Percentiles rank a stretch among this genome's conserved stretches.
phyloP scores from a whole-genome alignment of 2,888 invertebrate genomes.

The Oxyscelio sp. region DNA sequence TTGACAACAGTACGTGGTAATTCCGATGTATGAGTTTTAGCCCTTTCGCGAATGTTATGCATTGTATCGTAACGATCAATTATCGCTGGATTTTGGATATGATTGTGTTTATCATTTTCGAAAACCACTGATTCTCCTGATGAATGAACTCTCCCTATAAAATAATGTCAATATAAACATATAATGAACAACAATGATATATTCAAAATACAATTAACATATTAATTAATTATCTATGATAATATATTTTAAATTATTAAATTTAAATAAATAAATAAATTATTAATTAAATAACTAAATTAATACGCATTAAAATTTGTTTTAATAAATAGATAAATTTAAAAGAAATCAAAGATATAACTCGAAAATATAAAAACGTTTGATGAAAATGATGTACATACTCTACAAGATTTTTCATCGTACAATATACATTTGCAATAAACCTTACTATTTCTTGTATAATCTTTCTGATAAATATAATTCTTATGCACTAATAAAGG shows the following conservation, averaged over 20 bases:
- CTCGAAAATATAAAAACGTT: no score
- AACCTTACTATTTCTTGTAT: slow-evolving; percentile 8
- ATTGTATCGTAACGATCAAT: not conserved
- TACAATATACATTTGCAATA: slow-evolving; percentile 20
- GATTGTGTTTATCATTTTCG: slow-evolving; percentile 3
- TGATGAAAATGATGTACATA: no score
- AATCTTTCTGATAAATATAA: slow-evolving; percentile 16
- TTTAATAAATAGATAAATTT: no score
- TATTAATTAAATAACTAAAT: not conserved
- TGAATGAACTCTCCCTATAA: slow-evolving; percentile 4
- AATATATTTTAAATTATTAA: not conserved
- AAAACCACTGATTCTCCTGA: not conserved
- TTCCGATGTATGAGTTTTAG: slow-evolving; percentile 2
- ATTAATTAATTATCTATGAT: not conserved
- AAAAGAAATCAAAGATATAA: no score
- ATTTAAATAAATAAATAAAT: not conserved
- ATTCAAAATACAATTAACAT: slow-evolving; percentile 4
- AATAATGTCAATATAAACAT: not conserved
- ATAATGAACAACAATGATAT: not conserved
- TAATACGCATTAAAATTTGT: no score
- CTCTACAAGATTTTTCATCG: slow-evolving; percentile 22
- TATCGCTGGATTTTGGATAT: not conserved
- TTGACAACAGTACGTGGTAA: slow-evolving; percentile 7
- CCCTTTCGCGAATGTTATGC: slow-evolving; percentile 8
- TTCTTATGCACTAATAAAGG: not conserved